These are phyloP conservation scores for Chelidonichthys spinosus DNA, from an alignment of 2,797 vertebrate species.

Conservation along the genomic window DNA sequence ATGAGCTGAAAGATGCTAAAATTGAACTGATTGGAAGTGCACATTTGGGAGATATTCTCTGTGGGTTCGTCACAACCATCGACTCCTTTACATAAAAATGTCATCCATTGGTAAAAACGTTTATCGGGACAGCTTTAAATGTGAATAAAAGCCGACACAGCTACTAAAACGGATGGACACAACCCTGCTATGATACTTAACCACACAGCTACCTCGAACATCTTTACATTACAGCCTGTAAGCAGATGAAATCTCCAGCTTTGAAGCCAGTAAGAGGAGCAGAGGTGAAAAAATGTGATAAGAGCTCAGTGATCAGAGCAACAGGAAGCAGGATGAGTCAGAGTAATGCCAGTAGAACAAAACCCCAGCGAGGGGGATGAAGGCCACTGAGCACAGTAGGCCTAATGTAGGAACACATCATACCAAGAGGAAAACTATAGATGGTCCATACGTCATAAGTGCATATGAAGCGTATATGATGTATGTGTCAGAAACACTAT, in stretches of 20 bases:
- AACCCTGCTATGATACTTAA: background rate
- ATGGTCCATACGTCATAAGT: conserved; percentile 14
- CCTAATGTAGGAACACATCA: conserved; percentile 14
- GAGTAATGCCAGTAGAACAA: conserved; percentile 31
- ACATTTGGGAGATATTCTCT: too few relatives aligned
- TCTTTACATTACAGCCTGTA: conserved; percentile 13
- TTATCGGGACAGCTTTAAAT: background rate
- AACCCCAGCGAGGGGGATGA: conserved; percentile 31
- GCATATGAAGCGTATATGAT: conserved; percentile 3
- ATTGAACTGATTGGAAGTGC: background rate
- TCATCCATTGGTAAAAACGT: background rate
- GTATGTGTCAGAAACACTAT: background rate
- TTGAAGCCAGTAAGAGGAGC: conserved; percentile 14
- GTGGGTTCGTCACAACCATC: background rate
- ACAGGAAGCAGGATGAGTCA: conserved; percentile 44
- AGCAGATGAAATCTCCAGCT: conserved; percentile 34
- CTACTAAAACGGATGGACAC: background rate
- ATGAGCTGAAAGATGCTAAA: conserved; percentile 8
- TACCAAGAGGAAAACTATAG: conserved; percentile 3
- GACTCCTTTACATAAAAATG: background rate
- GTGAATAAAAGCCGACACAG: background rate
- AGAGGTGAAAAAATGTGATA: conserved; percentile 31
- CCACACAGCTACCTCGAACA: background rate
- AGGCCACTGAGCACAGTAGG: conserved; percentile 9
- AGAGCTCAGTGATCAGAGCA: conserved; percentile 45